phyloP scores from a whole-genome alignment of 2,113 vertebrate species.

The Chamaetylas fuelleborni region DNA sequence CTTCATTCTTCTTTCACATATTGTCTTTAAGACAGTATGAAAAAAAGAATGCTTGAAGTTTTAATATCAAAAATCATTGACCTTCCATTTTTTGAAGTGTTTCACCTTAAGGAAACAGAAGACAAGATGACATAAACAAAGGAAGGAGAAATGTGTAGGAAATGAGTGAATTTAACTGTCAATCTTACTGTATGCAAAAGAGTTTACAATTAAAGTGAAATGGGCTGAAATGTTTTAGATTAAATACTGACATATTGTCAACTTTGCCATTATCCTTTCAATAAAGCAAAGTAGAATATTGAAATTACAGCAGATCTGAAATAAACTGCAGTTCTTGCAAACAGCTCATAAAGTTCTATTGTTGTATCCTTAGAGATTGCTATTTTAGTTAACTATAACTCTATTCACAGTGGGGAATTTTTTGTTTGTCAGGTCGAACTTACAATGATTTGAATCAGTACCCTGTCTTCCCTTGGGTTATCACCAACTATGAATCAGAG shows the following conservation, averaged over 20 bases:
- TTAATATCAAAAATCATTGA: background rate
- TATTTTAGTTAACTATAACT: background rate
- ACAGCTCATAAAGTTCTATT: background rate
- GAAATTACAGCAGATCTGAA: background rate
- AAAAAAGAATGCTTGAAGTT: background rate
- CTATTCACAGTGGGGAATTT: background rate
- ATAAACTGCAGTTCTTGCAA: background rate
- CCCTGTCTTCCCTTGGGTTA: constrained; percentile 97
- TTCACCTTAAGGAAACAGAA: background rate
- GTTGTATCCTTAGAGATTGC: background rate
- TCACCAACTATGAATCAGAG: constrained; percentile 96
- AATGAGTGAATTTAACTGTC: background rate
- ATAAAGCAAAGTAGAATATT: background rate
- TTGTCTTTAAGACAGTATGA: background rate
- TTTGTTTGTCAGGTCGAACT: constrained; percentile 81
- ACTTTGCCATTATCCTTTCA: background rate
- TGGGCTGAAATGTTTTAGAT: background rate
- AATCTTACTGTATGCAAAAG: background rate
- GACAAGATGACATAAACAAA: background rate
- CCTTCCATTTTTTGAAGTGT: background rate
- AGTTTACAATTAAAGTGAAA: background rate
- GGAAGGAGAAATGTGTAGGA: background rate
- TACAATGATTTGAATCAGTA: constrained; percentile 98
- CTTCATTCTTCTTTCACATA: background rate
- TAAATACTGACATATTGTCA: background rate